A percentile compares a stretch with the other conserved stretches of the same genome.
phyloP scores from a whole-genome alignment of 2,113 vertebrate genomes.

The Oncorhynchus kisutch region DNA sequence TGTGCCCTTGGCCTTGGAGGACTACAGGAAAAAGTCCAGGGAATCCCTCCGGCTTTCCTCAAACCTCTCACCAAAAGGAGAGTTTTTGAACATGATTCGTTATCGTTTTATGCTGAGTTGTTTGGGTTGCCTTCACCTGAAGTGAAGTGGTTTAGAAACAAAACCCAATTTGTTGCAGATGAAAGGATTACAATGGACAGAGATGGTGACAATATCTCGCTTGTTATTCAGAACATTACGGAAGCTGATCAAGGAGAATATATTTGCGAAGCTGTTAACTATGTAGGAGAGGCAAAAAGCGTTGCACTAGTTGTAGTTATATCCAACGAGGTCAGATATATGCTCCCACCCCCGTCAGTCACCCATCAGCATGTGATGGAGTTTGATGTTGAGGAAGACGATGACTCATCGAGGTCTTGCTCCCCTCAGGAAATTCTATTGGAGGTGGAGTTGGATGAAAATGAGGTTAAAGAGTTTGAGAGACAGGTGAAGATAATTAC shows the following conservation, averaged over 20 bases:
- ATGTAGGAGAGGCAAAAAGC: slow-evolving; percentile 91
- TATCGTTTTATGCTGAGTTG: slow-evolving; percentile 85
- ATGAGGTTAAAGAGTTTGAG: slow-evolving; percentile 94
- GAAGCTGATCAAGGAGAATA: slow-evolving; percentile 87
- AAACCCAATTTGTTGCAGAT: slow-evolving; percentile 76
- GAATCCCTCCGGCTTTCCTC: slow-evolving; percentile 91
- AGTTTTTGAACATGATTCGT: slow-evolving; percentile 80
- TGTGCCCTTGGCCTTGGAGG: slow-evolving; percentile 74
- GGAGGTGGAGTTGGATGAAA: slow-evolving; percentile 95
- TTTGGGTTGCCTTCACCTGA: slow-evolving; percentile 86
- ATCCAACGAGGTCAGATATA: slow-evolving; percentile 77
- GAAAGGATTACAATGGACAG: slow-evolving; percentile 79
- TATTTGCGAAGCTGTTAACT: slow-evolving; percentile 90
- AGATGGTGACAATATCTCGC: slow-evolving; percentile 78
- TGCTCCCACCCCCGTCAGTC: slow-evolving; percentile 85
- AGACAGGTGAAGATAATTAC: slow-evolving; percentile 97
- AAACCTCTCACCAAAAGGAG: slow-evolving; percentile 83
- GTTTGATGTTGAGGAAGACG: slow-evolving; percentile 88
- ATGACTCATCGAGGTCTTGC: slow-evolving; percentile 86
- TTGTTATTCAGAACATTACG: slow-evolving; percentile 78
- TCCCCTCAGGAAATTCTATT: slow-evolving; percentile 97
- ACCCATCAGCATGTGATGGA: slow-evolving; percentile 98
- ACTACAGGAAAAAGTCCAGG: slow-evolving; percentile 85
- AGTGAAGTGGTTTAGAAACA: slow-evolving; percentile 92
- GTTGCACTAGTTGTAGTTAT: slow-evolving; percentile 82